Base-by-base conservation (phyloP, 2,888 invertebrate genomes). In the Erebia epiphron region DNA sequence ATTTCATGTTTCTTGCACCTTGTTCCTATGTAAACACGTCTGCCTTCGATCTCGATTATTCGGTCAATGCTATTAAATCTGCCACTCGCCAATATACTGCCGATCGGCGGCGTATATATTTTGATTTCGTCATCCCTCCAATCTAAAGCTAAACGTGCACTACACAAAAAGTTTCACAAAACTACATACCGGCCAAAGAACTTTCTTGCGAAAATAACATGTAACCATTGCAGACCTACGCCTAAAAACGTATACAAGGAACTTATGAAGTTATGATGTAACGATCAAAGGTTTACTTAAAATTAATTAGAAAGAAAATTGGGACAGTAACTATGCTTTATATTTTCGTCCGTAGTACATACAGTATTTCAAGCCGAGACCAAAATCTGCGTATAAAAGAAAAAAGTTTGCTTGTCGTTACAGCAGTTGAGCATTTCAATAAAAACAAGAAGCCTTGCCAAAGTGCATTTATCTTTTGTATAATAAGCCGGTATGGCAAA, bases 21-120 rank as follows among this genome's bases (percentile, higher is more conserved):
- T 56, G 10, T 4, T 54, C 3, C 54, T 18, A 54, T 26, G 21
- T 52, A 16, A 5, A 63, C 52, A 74, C 75, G 73, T 70, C 72
- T 67, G 18, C 11, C 50, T 65, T 41, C 64, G 16, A 21, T 54
- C 67, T 54, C 21, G 14, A 58, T 65, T 64, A 67, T 18, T 52
- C 69, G 69, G 54, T 69, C 71, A 73, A 72, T 70, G 72, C 49
- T 35, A 49, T 67, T 58, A 18, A 43, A 43, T 56, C 46, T 57
- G 57, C 58, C 1, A 49, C 26, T 35, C 35, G 35, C 35, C 35
- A 35, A 7, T 35, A 35, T 35, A 1, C 26, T 43, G n/a, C n/a
- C n/a, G 35, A 65, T 18, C 41, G 26, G 58, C n/a, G 26, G 26
- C 35, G 35, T 35, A 35, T 35, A 35, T 35, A 46, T 43, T 66